These are phyloP conservation scores for Microtus oregoni DNA, from an alignment of 2,113 vertebrate genomes.

Conservation along the genomic window DNA sequence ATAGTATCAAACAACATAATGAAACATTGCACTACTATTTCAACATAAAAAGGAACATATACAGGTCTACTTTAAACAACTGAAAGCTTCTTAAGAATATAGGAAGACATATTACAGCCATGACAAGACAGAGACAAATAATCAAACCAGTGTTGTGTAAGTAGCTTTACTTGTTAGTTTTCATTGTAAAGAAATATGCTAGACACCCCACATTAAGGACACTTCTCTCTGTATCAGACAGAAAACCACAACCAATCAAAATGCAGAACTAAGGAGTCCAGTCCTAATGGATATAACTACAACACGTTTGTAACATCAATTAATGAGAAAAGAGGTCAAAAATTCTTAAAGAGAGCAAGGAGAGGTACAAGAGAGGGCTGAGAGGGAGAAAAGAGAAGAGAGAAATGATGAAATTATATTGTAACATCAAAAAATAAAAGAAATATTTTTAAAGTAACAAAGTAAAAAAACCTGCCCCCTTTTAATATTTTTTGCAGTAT, in stretches of 20 bases:
- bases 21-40: constrained; percentile 47
- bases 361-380: neutral
- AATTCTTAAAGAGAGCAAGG: neutral
- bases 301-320: neutral
- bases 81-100: constrained; percentile 32
- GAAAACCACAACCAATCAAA: neutral
- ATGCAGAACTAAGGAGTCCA: neutral
- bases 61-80: constrained; percentile 49
- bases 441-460: constrained; percentile 33
- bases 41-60: constrained; percentile 45
- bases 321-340: neutral
- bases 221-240: neutral
- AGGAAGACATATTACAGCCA: constrained; percentile 30
- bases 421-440: neutral
- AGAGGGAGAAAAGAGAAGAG: neutral
- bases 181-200: neutral
- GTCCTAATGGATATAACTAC: neutral
- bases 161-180: constrained; percentile 51
- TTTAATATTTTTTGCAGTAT: neutral
- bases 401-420: neutral
- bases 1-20: constrained; percentile 29
- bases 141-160: constrained; percentile 37
- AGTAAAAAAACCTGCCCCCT: neutral
- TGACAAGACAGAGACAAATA: constrained; percentile 17
- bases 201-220: neutral